Base-by-base conservation (phyloP, 2,888 invertebrate genomes). In the Congeria kusceri region DNA sequence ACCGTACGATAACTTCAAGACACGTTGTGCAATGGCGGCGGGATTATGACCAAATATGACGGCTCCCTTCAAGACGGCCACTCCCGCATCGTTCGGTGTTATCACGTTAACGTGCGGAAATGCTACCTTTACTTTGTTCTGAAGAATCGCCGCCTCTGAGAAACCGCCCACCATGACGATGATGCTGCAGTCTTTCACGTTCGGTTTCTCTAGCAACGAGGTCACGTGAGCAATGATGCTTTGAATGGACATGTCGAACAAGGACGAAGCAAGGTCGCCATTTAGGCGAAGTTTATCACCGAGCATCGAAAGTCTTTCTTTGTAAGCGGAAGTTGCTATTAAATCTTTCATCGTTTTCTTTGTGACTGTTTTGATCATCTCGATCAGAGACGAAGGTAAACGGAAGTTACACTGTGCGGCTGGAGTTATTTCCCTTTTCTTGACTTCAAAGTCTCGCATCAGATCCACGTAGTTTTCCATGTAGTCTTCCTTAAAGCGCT, bases 41-140 rank as follows among this genome's bases (percentile, higher is more conserved):
- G 53, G 53, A 53, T 53, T 53, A 20, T 53, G 53, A n/a, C 53
- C 53, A 25, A 53, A 53, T 53, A 53, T 53, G 53, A 53, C 53
- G 53, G 53, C 53, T 20, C 53, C 53, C n/a, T 53, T 53, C 9
- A 53, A 25, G 25, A 53, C 53, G 9, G 25, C 53, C 25, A 25
- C 25, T 1, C 53, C 53, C 9, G 53, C 53, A 9, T 53, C 53
- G 53, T 20, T 53, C 53, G 53, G 53, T 20, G 53, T 23, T 4
- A 53, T 53, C 9, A 53, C 53, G 7, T 53, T 25, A 9, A 53
- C 25, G 25, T 20, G 20, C 11, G 53, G 25, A 18, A 53, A 53
- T 9, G 20, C 25, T 25, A 9, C 20, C 25, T 25, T 20, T 9
- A 53, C 25, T 53, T 20, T 53, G 25, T 20, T 25, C 53, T n/a